A percentile compares a stretch with the other conserved stretches of the same genome.
Conservation (phyloP, 2,888 invertebrate genomes). For the Sphaerophoria taeniata region DNA sequence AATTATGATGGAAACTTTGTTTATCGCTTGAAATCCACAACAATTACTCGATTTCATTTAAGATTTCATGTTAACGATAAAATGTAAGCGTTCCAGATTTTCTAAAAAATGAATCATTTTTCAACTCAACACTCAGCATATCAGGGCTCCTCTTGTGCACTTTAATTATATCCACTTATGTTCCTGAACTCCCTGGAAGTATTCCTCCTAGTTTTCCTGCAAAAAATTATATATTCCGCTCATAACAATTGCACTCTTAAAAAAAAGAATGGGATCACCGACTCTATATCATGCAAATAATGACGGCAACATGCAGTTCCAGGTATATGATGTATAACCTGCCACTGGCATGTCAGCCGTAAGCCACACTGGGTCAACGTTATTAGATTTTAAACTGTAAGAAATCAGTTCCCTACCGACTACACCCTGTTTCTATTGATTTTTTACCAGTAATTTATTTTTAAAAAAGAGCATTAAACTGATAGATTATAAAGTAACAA, state of each 20-base stretch:
- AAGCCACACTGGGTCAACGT: conserved; percentile 36
- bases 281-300: conserved; percentile 51
- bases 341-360: neutral
- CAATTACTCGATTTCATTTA: no score
- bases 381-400: conserved; percentile 24
- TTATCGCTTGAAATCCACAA: no score
- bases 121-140: neutral
- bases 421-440: conserved; percentile 56
- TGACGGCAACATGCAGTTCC: conserved; percentile 45
- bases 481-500: conserved; percentile 33
- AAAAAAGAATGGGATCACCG: conserved; percentile 11
- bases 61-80: no score
- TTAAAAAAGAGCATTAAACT: conserved; percentile 47
- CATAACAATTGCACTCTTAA: conserved; percentile 1
- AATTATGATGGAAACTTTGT: no score
- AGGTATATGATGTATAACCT: neutral
- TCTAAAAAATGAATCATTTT: neutral
- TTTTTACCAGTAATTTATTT: conserved; percentile 6
- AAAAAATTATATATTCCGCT: neutral
- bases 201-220: neutral
- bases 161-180: conserved; percentile 14
- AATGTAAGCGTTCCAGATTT: neutral
- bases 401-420: conserved; percentile 21
- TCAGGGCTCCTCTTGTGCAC: neutral
- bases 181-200: neutral